Evolutionary conservation across 2,888 invertebrate species (phyloP), one percentile per base, ranked within the genome.

Genomic region (Callinectes sapidus): DNA sequence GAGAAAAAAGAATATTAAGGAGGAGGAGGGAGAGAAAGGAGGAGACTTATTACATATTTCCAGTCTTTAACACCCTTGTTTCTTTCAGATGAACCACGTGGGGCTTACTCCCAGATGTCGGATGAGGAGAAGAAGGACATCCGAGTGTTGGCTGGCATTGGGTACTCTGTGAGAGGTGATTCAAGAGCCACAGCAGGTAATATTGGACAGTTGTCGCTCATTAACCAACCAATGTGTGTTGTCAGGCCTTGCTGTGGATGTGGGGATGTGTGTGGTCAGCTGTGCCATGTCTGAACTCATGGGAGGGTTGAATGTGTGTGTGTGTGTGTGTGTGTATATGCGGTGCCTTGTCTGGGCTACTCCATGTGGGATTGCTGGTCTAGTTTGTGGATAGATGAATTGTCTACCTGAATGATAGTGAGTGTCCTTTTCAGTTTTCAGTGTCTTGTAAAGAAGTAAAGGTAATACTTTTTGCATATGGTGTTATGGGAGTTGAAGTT

Each of bases 151-250:
- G 97, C 97, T 5, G 98, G 98, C 23, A 97, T 98, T 13, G 97
- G 97, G 95, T 97, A 97, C 95, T 97, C 98, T n/a, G 96, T 98
- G 93, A 96, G 98, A 95, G 98, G 98, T 42, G 97, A 98, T 71
- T 97, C 98, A 0, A 96, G 97, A 95, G 98, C 98, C 61, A 97
- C 97, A 16, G 97, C 98, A 94, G 97, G 97, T 97, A 95, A 94
- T 48, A 48, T 10, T 48, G 48, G 8, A 10, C 8, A 48, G 8
- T 10, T 8, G 8, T 48, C 48, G 10, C 48, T 48, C 48, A 6
- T 39, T 3, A 39, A 39, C 10, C 48, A 8, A 8, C 8, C 10
- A 48, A 0, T 48, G 48, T 48, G 10, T 48, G 48, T 10, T 48
- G 8, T 48, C 48, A 48, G 10, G 48, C 8, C 48, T 48, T 48